phyloP scores from a whole-genome alignment of 2,797 vertebrate genomes.

The Taeniopygia guttata region DNA sequence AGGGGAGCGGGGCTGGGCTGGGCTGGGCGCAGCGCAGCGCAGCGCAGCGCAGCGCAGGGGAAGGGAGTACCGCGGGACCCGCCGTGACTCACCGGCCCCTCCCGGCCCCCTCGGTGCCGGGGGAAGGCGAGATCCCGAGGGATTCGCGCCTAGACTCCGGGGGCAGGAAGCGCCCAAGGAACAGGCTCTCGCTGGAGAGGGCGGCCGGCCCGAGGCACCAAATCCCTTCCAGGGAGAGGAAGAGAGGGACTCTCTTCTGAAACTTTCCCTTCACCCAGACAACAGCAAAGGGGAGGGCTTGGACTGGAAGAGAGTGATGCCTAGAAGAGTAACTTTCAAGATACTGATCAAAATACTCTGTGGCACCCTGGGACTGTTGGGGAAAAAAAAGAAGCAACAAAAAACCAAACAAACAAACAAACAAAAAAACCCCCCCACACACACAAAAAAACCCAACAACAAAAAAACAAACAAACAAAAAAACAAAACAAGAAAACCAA shows the following conservation, averaged over 20 bases:
- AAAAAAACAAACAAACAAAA: not conserved
- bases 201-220: not conserved
- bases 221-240: too few relatives aligned
- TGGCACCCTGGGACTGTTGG: not conserved
- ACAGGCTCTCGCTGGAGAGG: not conserved
- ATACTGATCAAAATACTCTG: not conserved
- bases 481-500: not conserved
- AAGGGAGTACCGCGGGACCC: not conserved
- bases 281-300: not conserved
- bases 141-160: not conserved
- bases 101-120: not conserved
- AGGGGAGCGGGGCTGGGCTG: rapidly evolving
- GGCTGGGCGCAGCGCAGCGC: not conserved
- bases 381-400: not conserved
- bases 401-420: not conserved
- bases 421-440: too few relatives aligned
- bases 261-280: rapidly evolving
- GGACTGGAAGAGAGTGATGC: not conserved
- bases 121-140: not conserved
- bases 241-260: not conserved
- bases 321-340: not conserved
- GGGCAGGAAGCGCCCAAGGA: rapidly evolving
- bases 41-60: not conserved
- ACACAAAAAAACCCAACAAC: not conserved
- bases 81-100: not conserved